Conservation (phyloP, 2,113 vertebrate genomes). For the Mungos mungo region DNA sequence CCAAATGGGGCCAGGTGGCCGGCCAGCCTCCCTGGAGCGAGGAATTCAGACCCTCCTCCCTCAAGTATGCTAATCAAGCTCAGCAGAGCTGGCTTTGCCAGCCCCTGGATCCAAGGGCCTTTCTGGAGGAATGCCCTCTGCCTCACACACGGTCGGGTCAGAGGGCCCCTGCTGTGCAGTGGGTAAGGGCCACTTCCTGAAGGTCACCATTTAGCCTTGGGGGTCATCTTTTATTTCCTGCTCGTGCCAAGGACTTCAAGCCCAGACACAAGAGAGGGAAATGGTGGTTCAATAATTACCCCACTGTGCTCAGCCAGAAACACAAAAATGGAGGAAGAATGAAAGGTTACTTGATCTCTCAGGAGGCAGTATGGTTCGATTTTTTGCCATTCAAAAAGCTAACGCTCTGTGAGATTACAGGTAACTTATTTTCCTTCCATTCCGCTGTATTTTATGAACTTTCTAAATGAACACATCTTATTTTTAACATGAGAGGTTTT, state of each 20-base stretch:
- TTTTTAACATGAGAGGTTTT: background rate
- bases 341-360: background rate
- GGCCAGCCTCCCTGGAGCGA: background rate
- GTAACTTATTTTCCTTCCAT: background rate
- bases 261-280: background rate
- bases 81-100: background rate
- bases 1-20: slow-evolving; percentile 58
- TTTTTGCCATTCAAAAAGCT: background rate
- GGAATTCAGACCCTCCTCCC: background rate
- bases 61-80: background rate
- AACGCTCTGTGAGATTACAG: background rate
- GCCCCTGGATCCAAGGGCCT: too few relatives aligned
- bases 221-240: slow-evolving; percentile 42
- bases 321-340: background rate
- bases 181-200: background rate
- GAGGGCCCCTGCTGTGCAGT: background rate
- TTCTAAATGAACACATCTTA: background rate
- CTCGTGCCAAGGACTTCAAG: slow-evolving; percentile 5
- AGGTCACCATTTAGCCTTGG: background rate
- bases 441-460: background rate
- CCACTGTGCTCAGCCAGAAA: background rate
- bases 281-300: background rate
- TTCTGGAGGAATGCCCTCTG: background rate
- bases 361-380: background rate
- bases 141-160: background rate